Base-by-base conservation (phyloP, 2,113 vertebrate species). In the Tachycineta bicolor region DNA sequence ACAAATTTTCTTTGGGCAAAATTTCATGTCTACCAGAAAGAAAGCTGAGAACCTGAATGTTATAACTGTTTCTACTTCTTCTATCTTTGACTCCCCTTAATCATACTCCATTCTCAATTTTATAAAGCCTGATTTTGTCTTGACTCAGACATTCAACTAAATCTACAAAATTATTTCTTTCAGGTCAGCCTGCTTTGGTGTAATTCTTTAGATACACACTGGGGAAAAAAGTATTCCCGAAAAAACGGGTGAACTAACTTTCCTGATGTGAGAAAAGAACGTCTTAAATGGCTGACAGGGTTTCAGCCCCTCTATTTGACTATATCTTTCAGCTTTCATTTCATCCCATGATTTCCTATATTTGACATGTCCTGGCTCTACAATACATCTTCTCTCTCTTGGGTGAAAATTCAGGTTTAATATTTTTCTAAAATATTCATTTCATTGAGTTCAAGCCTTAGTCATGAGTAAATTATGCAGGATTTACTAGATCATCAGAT, bases 171-270 rank as follows among this genome's bases (percentile, higher is more conserved):
- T 67, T 33, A 92, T 56, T 94, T 41, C 31, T 77, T 92, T 90
- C 53, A 85, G 58, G 39, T 80, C 88, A 93, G 59, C 46, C 44
- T 88, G 16, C 49, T 83, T 85, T 80, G 25, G 23, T 85, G 28
- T 80, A 69, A 76, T 86, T 94, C 55, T n/a, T 81, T 89, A 75
- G 24, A 59, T 41, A 64, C 31, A 43, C 83, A 73, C 14, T 14
- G 41, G 65, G 74, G 80, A 87, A 89, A 87, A 82, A 94, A 91
- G 41, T 84, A 75, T 68, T 96, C 91, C 94, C 92, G 91, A n/a
- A 82, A 94, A 94, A 95, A 77, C 85, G 93, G 83, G 88, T 93
- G 92, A 92, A 93, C 46, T 73, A 76, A 93, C 50, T 94, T 86
- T 77, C 24, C 13, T 87, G 43, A 73, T 2, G 1, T 76, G 58